Percentiles rank a stretch among this genome's conserved stretches.
These are phyloP conservation scores for Branchipolynoe longqiensis DNA, from an alignment of 2,888 invertebrate species.

Conservation along the genomic window DNA sequence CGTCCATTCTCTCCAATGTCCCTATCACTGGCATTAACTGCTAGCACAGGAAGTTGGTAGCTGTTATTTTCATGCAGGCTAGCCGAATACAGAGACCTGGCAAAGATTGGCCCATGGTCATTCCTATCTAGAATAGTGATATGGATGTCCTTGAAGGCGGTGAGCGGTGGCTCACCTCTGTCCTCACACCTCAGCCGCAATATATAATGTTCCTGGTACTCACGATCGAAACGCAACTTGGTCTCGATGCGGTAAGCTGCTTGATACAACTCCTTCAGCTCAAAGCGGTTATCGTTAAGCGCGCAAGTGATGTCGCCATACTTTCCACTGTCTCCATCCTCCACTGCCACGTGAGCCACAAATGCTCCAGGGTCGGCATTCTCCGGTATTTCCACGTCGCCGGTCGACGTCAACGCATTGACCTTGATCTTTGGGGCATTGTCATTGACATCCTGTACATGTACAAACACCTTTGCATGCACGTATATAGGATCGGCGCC, in stretches of 20 bases:
- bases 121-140: conserved; percentile 78
- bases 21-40: conserved; percentile 74
- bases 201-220: conserved; percentile 70
- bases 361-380: conserved; percentile 74
- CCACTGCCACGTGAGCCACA: conserved; percentile 77
- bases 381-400: conserved; percentile 70
- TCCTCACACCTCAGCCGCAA: conserved; percentile 76
- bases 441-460: conserved; percentile 66
- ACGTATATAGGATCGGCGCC: conserved; percentile 59
- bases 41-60: conserved; percentile 71
- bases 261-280: conserved; percentile 60
- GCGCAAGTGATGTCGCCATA: conserved; percentile 78
- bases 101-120: conserved; percentile 76
- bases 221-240: conserved; percentile 72
- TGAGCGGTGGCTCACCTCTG: conserved; percentile 73
- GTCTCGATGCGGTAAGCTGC: conserved; percentile 63
- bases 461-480: conserved; percentile 63
- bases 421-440: conserved; percentile 64
- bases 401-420: conserved; percentile 62
- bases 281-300: conserved; percentile 69
- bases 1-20: conserved; percentile 47
- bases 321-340: conserved; percentile 76
- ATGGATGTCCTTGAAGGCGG: conserved; percentile 70
- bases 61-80: conserved; percentile 76
- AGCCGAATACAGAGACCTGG: conserved; percentile 68